Conservation (phyloP, 1,140 invertebrate species). For the Cyclina sinensis region DNA sequence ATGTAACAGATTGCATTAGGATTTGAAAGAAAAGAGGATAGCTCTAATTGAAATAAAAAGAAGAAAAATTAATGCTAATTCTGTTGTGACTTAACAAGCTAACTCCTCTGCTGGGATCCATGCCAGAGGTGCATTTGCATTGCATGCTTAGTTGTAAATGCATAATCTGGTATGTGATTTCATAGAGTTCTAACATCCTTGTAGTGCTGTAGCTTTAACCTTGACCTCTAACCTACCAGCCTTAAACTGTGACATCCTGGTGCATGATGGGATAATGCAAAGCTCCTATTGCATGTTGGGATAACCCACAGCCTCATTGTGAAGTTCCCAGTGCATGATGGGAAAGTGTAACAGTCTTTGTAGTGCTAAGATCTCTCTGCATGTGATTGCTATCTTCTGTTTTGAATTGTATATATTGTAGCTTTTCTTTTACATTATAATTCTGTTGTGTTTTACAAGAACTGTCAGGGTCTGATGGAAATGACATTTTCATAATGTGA, state of each 20-base stretch:
- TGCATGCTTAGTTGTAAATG: slow-evolving; percentile 96
- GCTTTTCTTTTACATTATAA: background rate
- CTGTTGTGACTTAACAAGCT: slow-evolving; percentile 11
- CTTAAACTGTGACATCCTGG: slow-evolving; percentile 13
- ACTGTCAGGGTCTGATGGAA: slow-evolving; percentile 5
- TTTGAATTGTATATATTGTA: background rate
- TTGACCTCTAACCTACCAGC: slow-evolving; percentile 64
- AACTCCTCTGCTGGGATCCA: slow-evolving; percentile 57
- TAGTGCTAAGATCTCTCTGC: slow-evolving; percentile 17
- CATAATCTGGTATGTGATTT: slow-evolving; percentile 99
- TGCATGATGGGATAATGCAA: slow-evolving; percentile 2
- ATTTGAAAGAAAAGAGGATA: too few species aligned
- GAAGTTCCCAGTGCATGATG: slow-evolving; percentile 63
- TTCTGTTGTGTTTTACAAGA: background rate
- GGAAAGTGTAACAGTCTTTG: slow-evolving; percentile 17
- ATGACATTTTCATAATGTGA: background rate
- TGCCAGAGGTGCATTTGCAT: slow-evolving; percentile 99
- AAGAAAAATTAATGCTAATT: background rate
- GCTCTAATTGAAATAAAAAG: too few species aligned
- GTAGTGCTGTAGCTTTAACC: slow-evolving; percentile 58
- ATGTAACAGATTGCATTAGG: too few species aligned
- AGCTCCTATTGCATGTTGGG: slow-evolving; percentile 13
- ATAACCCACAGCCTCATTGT: slow-evolving; percentile 36
- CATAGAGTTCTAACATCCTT: slow-evolving; percentile 74
- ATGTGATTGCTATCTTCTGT: background rate